Evolutionary conservation across 2,888 invertebrate genomes (phyloP), one percentile per base, ranked within the genome.

Genomic region (Tineola bisselliella): DNA sequence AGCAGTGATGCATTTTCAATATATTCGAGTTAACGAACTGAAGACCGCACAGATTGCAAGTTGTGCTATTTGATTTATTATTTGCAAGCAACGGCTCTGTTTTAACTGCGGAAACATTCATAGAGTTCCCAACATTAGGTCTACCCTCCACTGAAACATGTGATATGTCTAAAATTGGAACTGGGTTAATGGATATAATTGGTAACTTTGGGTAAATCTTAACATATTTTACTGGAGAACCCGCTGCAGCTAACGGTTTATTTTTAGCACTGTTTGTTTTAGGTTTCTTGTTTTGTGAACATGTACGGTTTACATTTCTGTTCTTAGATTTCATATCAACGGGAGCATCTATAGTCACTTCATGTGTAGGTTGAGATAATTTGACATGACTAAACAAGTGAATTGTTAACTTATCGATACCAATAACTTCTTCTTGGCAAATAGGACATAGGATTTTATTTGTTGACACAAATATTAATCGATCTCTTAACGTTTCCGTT

Each of bases 351-450:
- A 3, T n/a, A 12, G 31, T 8, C 8, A 69, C 71, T 66, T 67
- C 68, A 63, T 63, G 68, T 66, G 70, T 77, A 62, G 68, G 67
- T 59, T 69, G 65, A 65, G 76, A 65, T 62, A 88, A 71, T 66
- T 81, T 80, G 4, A 91, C 89, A 73, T 94, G 94, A 63, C 91
- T 91, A 71, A 94, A 94, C 65, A 95, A 84, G 77, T 95, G 94
- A 70, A 94, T 93, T 0, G 94, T 94, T 60, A 94, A 83, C 81
- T 94, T 94, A 75, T 94, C 94, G 65, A 95, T 87, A 0, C 94
- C 94, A 64, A 90, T 80, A 17, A 94, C 84, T 66, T 91, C 84
- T 69, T 94, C 93, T 69, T 90, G 89, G 73, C 95, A 95, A 63
- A 94, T 90, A 12, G 94, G 94, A 73, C 95, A 95, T 61, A 88